Percentiles rank a stretch among this genome's conserved stretches.
Conservation (phyloP, 1,140 invertebrate genomes). For the Batillaria attramentaria region DNA sequence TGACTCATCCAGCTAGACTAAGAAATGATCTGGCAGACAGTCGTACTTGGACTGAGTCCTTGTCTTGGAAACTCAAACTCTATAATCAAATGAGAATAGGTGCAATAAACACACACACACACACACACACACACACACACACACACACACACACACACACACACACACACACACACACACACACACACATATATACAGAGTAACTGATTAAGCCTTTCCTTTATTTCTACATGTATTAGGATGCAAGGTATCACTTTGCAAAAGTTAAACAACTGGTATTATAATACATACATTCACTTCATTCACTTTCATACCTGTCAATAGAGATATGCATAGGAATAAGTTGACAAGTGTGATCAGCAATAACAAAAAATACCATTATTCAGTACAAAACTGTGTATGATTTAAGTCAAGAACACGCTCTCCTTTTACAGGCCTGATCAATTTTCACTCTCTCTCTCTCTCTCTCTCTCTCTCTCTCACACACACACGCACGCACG, state of each 20-base stretch:
- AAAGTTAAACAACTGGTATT: background rate
- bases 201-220: background rate
- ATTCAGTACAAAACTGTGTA: background rate
- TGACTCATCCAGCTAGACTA: no score
- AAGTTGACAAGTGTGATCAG: background rate
- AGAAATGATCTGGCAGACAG: no score
- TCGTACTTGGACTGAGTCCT: background rate
- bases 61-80: background rate
- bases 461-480: no score
- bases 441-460: no score
- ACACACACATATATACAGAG: slow-evolving; percentile 20
- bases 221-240: no score
- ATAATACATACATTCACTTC: background rate
- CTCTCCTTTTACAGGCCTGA: no score
- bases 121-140: background rate
- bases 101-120: slow-evolving; percentile 12
- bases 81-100: slow-evolving; percentile 6
- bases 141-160: slow-evolving; percentile 25
- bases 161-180: slow-evolving; percentile 17
- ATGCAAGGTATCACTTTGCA: background rate
- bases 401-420: no score
- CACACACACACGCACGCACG: no score
- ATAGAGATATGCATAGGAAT: background rate
- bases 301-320: background rate
- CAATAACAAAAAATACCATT: background rate